Evolutionary conservation across 2,113 vertebrate species (phyloP).

Genomic region (Myotis yumanensis): DNA sequence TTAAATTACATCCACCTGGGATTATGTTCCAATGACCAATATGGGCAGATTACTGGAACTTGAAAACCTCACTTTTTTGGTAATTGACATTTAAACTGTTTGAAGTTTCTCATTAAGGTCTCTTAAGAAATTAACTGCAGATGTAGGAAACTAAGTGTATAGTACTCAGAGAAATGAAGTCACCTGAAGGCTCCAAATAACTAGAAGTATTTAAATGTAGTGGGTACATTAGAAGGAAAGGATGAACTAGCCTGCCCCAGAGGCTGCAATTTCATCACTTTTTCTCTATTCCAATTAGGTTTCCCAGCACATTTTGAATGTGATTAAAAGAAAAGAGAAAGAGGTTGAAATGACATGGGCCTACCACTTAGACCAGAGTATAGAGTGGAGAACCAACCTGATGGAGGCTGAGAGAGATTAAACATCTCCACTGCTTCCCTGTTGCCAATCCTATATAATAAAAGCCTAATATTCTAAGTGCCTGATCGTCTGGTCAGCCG

Average conservation of each 20-base stretch:
- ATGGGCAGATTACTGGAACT: slow-evolving; percentile 90
- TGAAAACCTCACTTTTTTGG: slow-evolving; percentile 89
- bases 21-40: slow-evolving; percentile 90
- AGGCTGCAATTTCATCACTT: slow-evolving; percentile 74
- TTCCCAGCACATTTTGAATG: slow-evolving; percentile 64
- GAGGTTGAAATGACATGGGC: not conserved
- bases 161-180: slow-evolving; percentile 85
- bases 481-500: too few species aligned
- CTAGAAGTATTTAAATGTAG: slow-evolving; percentile 78
- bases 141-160: slow-evolving; percentile 86
- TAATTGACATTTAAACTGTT: slow-evolving; percentile 94
- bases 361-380: not conserved
- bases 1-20: slow-evolving; percentile 95
- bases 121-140: slow-evolving; percentile 90
- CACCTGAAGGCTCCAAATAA: slow-evolving; percentile 83
- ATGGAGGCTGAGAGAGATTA: not conserved
- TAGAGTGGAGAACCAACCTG: not conserved
- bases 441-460: not conserved
- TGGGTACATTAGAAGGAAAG: slow-evolving; percentile 76
- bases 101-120: slow-evolving; percentile 93
- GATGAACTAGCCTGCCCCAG: slow-evolving; percentile 62
- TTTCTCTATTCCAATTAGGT: slow-evolving; percentile 66
- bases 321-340: slow-evolving; percentile 72
- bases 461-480: too few species aligned
- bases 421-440: not conserved